phyloP scores from a whole-genome alignment of 92 coral and sea anemone genomes.

The Palythoa heliodiscus region DNA sequence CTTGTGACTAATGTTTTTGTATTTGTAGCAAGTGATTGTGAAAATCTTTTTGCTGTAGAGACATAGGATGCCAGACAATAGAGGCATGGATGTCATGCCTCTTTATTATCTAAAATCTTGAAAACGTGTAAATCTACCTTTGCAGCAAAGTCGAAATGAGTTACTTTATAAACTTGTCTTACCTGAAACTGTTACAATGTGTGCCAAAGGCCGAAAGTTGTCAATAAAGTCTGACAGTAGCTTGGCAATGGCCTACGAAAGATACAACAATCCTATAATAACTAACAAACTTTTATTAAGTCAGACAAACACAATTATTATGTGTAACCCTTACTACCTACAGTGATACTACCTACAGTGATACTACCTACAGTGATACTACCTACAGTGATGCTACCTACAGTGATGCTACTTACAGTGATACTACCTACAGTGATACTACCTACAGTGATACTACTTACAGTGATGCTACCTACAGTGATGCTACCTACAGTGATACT shows the following conservation, averaged over 20 bases:
- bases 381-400: neutral
- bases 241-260: conserved; percentile 82
- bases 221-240: conserved; percentile 83
- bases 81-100: too few relatives aligned
- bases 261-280: neutral
- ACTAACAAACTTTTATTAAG: neutral
- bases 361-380: neutral
- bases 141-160: too few relatives aligned
- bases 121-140: too few relatives aligned
- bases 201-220: conserved; percentile 91
- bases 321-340: neutral
- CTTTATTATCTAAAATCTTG: too few relatives aligned
- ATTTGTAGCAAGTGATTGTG: neutral
- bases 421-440: neutral
- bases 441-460: neutral
- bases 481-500: neutral
- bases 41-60: neutral
- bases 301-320: neutral
- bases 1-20: too few relatives aligned
- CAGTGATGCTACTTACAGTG: neutral
- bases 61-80: too few relatives aligned
- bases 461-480: neutral
- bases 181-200: conserved; percentile 92
- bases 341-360: conserved; percentile 4
- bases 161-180: neutral